These are phyloP conservation scores for Mohoua ochrocephala DNA, from an alignment of 2,113 vertebrate genomes.

Conservation along the genomic window DNA sequence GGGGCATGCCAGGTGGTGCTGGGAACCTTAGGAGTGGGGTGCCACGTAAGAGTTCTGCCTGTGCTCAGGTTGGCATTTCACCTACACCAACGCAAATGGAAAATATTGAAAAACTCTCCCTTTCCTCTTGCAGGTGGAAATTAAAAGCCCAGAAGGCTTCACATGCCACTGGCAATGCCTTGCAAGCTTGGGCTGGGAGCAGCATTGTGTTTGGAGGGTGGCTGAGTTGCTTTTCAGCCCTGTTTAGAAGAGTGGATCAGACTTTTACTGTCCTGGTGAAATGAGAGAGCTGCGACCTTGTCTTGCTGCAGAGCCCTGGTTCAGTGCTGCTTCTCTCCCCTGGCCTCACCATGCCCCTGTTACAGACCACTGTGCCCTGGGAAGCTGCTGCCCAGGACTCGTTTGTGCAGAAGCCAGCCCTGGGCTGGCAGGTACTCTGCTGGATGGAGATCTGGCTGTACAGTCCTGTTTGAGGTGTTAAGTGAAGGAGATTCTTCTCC, in stretches of 20 bases:
- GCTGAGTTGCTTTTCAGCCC: not conserved
- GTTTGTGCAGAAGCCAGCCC: not conserved
- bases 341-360: not conserved
- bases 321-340: not conserved
- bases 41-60: no score
- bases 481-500: not conserved
- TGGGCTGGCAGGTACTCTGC: not conserved
- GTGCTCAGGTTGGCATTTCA: not conserved
- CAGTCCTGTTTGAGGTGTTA: not conserved
- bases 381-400: not conserved
- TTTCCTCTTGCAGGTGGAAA: not conserved
- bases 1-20: not conserved
- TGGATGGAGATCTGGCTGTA: not conserved
- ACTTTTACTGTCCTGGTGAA: not conserved
- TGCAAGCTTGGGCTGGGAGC: not conserved
- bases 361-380: not conserved
- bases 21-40: not conserved
- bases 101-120: not conserved
- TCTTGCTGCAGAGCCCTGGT: not conserved
- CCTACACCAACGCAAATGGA: not conserved
- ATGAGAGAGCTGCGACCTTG: fast-evolving
- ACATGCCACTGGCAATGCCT: no score
- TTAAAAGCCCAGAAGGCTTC: not conserved
- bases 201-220: fast-evolving
- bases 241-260: not conserved